Conservation (phyloP, 2,113 vertebrate species). For the Apteryx owenii region DNA sequence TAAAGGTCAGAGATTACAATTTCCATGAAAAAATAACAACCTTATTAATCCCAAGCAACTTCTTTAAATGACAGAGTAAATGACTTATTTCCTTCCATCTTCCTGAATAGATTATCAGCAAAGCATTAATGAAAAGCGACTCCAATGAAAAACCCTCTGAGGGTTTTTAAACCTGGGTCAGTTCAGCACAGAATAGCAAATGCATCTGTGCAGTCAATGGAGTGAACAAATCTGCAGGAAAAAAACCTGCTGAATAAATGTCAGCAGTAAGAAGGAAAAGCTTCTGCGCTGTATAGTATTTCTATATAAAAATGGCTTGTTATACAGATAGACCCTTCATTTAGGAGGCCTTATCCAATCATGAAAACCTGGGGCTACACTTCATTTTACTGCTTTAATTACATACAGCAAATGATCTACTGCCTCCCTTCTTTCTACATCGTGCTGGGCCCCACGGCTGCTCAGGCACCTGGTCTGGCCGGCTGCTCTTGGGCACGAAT, state of each 20-base stretch:
- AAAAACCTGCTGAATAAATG: not conserved
- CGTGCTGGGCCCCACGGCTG: not conserved
- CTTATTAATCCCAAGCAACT: constrained; percentile 27
- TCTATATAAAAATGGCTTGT: not conserved
- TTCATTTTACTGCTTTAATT: not conserved
- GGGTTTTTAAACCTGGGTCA: not conserved
- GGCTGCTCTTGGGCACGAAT: not conserved
- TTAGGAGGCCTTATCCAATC: not conserved
- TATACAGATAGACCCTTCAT: not conserved
- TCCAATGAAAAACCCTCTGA: not conserved
- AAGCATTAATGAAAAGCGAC: constrained; percentile 9
- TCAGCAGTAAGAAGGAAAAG: not conserved
- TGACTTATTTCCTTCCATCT: constrained; percentile 19
- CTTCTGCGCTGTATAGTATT: not conserved
- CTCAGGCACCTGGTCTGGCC: not conserved
- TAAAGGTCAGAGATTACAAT: constrained; percentile 15
- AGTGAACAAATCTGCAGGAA: not conserved
- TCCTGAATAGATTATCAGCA: constrained; percentile 2
- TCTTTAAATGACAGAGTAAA: constrained; percentile 37
- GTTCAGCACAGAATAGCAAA: not conserved
- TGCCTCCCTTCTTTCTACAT: not conserved
- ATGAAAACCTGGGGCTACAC: not conserved
- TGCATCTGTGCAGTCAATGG: not conserved
- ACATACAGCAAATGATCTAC: not conserved
- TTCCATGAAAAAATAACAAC: not conserved